Evolutionary conservation across 1,140 invertebrate genomes (phyloP).

Genomic region (Drosophila oshimai): DNA sequence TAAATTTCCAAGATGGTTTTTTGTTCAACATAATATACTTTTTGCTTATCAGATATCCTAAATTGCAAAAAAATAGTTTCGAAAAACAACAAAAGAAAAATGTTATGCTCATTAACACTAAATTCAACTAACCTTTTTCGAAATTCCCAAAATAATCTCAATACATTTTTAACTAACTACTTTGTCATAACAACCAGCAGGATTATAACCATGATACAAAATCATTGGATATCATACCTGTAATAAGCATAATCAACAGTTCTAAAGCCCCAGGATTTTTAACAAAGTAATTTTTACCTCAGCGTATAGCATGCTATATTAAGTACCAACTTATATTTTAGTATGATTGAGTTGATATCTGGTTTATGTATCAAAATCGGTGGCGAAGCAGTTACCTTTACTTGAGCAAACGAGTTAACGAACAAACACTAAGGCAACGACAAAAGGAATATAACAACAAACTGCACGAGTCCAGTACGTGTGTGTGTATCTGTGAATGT

Average conservation of each 20-base stretch:
- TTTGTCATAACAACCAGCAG: no score
- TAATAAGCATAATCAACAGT: no score
- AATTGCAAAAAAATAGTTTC: no score
- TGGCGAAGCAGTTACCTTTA: slow-evolving; percentile 21
- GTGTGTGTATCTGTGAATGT: slow-evolving; percentile 11
- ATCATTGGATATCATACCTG: neutral
- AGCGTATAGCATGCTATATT: neutral
- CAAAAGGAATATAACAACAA: slow-evolving; percentile 64
- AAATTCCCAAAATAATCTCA: neutral
- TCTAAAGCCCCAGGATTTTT: neutral
- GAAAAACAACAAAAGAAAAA: no score
- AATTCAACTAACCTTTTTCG: no score
- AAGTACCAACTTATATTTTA: neutral
- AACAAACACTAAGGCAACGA: slow-evolving; percentile 57
- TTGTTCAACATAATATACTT: no score
- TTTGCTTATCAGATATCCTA: no score
- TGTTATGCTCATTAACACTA: no score
- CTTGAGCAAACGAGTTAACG: slow-evolving; percentile 63
- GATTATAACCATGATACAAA: neutral
- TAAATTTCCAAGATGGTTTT: no score
- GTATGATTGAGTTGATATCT: neutral
- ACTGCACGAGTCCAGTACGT: slow-evolving; percentile 43
- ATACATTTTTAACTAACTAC: no score
- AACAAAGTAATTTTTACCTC: neutral
- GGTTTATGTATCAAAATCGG: slow-evolving; percentile 2